Conservation (phyloP, 2,797 vertebrate genomes). For the Phoxinus dragarum region DNA sequence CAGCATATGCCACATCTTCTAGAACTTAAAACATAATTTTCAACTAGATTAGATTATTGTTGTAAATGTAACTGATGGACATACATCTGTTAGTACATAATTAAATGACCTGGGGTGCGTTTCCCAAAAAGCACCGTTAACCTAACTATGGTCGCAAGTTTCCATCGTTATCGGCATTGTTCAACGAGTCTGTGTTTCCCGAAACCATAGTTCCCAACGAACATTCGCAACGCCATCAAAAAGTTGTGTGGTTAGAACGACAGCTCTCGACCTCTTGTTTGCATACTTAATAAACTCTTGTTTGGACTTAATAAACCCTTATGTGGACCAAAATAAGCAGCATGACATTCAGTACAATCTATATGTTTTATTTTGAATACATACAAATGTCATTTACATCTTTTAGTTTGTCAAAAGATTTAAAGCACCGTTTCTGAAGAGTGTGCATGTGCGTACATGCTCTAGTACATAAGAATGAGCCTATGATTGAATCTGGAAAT, state of each 20-base stretch:
- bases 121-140: neutral
- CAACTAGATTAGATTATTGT: neutral
- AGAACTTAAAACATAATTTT: neutral
- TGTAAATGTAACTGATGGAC: neutral
- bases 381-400: neutral
- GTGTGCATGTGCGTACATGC: too few relatives aligned
- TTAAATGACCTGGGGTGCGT: neutral
- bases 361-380: too few relatives aligned
- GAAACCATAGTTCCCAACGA: neutral
- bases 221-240: neutral
- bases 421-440: neutral
- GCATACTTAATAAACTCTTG: neutral
- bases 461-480: too few relatives aligned
- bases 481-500: neutral
- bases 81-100: neutral
- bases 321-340: neutral
- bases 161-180: neutral
- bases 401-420: neutral
- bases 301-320: neutral
- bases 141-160: neutral
- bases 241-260: too few relatives aligned
- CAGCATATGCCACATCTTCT: neutral
- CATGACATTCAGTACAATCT: neutral
- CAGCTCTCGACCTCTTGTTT: neutral
- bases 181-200: too few relatives aligned